Evolutionary conservation across 2,797 vertebrate species (phyloP).

Genomic region (Cynopterus sphinx): DNA sequence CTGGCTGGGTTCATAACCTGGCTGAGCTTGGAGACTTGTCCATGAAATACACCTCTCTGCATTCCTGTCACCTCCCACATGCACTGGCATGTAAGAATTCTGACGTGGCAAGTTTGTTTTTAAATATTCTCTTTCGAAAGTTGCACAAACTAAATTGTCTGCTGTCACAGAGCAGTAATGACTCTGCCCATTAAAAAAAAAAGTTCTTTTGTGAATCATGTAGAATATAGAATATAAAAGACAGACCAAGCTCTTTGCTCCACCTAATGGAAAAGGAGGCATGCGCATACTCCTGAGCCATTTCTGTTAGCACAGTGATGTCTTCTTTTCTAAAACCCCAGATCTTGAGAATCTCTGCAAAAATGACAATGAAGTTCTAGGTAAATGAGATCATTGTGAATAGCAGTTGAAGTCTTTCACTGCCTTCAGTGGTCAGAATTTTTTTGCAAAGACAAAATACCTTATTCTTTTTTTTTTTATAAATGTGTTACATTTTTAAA

Average conservation of each 20-base stretch:
- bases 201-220: background rate
- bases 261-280: constrained; percentile 51
- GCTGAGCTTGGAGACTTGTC: background rate
- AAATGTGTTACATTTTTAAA: background rate
- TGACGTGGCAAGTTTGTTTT: background rate
- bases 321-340: background rate
- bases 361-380: background rate
- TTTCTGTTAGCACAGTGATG: background rate
- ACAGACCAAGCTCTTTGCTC: constrained; percentile 50
- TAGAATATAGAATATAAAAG: background rate
- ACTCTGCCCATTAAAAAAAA: background rate
- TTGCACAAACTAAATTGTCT: background rate
- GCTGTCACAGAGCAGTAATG: background rate
- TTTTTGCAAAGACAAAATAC: constrained; percentile 29
- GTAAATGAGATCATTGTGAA: background rate
- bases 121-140: background rate
- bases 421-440: background rate
- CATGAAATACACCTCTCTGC: fast-evolving
- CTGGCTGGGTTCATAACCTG: background rate
- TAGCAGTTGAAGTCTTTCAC: background rate
- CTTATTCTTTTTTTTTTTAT: constrained; percentile 25
- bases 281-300: fast-evolving
- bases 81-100: background rate
- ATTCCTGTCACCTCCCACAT: background rate
- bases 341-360: background rate